Base-by-base conservation (phyloP, 2,888 invertebrate genomes). In the Polydrusus pterygomalis region DNA sequence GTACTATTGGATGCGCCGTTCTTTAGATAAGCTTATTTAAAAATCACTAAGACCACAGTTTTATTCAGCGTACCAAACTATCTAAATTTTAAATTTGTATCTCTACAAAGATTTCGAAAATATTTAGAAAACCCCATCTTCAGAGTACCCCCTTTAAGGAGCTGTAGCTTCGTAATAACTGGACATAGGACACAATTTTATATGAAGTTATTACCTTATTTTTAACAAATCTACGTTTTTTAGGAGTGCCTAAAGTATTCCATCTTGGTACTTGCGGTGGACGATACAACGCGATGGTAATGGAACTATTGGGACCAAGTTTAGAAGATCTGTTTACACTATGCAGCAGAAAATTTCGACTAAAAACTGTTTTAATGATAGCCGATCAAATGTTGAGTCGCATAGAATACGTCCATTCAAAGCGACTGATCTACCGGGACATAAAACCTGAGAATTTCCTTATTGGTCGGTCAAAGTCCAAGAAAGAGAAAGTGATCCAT, bases 361-460 rank as follows among this genome's bases (percentile, higher is more conserved):
- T 93, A 78, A 94, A 93, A 88, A 93, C 93, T 77, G 93, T 93
- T 79, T 89, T 93, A 80, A 91, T 93, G 92, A 90, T 93, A 81
- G 92, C 93, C 79, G 91, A 93, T 85, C 93, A 93, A 87, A 88
- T 94, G 84, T 89, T 93, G 90, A 94, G 96, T 90, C 95, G 99
- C 91, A 98, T 99, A 92, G 99, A 99, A 91, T 99, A 97, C 91
- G 99, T 99, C 86, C 99, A 99, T 91, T 96, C 96, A 88, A 96
- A 98, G 89, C 97, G 98, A 90, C 93, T 99, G 88, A 99, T 99
- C 90, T 99, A 98, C 90, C 93, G 99, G 86, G 99, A 99, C 91
- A 97, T 99, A 79, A 99, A 99, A 89, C 99, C 99, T 85, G 99
- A 99, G 90, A 99, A 99, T 91, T 99, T 99, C 91, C 93, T 99